Conservation (phyloP, 2,797 vertebrate genomes). For the Helicolenus hilgendorfi region DNA sequence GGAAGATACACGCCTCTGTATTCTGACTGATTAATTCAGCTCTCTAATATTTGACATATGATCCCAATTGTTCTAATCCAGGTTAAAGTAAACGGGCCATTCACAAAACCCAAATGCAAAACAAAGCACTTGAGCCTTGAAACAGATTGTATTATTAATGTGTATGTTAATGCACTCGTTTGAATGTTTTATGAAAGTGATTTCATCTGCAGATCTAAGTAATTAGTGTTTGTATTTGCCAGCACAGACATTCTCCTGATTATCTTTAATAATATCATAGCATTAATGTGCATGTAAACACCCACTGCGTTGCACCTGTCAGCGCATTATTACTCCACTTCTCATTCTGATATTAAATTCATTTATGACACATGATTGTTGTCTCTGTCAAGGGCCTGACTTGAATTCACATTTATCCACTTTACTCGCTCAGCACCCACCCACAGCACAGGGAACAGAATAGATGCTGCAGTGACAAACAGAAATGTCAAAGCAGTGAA, state of each 20-base stretch:
- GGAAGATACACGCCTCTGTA: not conserved
- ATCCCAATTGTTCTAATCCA: slow-evolving; percentile 1
- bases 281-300: slow-evolving; percentile 26
- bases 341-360: slow-evolving; percentile 34
- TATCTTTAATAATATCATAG: slow-evolving; percentile 38
- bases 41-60: not conserved
- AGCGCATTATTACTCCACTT: not conserved
- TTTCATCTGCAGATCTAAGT: slow-evolving; percentile 20
- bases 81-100: slow-evolving; percentile 24
- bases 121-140: slow-evolving; percentile 32
- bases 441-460: not conserved
- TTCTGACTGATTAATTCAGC: not conserved
- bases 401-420: slow-evolving; percentile 7
- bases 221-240: slow-evolving; percentile 35
- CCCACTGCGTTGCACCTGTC: slow-evolving; percentile 13
- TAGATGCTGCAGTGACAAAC: not conserved
- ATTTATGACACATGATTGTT: slow-evolving; percentile 33
- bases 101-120: slow-evolving; percentile 21
- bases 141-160: slow-evolving; percentile 22
- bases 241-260: slow-evolving; percentile 14
- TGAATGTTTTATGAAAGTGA: slow-evolving; percentile 30
- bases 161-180: slow-evolving; percentile 34
- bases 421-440: not conserved
- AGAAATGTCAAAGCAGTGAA: not conserved
- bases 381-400: slow-evolving; percentile 6